Conservation (phyloP, 2,888 invertebrate species). For the Lasiommata megera region DNA sequence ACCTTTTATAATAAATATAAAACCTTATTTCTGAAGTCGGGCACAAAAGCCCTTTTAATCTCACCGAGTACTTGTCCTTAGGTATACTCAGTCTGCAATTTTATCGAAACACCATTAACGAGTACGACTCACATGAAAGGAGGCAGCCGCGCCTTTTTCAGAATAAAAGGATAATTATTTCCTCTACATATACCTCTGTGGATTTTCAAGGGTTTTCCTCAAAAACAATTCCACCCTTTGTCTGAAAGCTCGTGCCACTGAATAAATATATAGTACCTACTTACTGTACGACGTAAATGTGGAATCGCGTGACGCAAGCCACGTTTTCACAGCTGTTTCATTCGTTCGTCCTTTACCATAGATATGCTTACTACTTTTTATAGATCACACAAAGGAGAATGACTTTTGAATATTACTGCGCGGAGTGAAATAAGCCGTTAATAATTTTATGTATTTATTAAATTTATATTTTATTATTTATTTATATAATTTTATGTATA, state of each 20-base stretch:
- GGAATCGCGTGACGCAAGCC: not conserved
- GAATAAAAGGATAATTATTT: slow-evolving; percentile 8
- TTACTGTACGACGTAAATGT: not conserved
- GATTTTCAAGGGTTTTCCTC: not conserved
- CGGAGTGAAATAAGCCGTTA: too few species aligned
- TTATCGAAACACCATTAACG: not conserved
- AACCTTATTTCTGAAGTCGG: too few species aligned
- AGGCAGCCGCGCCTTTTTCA: not conserved
- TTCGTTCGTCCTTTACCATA: not conserved
- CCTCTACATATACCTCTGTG: slow-evolving; percentile 5
- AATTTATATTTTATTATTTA: too few species aligned
- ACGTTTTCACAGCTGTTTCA: not conserved
- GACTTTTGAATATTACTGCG: too few species aligned
- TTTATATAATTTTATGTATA: too few species aligned
- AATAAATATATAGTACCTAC: not conserved
- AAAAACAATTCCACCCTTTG: slow-evolving; percentile 4
- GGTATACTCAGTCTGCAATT: not conserved
- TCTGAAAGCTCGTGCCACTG: not conserved
- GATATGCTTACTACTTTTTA: too few species aligned
- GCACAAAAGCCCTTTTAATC: too few species aligned
- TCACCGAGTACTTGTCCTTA: too few species aligned
- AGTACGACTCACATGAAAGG: not conserved
- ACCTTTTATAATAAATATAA: too few species aligned
- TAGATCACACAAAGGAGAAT: too few species aligned
- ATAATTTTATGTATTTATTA: too few species aligned